Evolutionary conservation across 1,140 invertebrate genomes (phyloP).

Genomic region (Scaptomyza pallida): DNA sequence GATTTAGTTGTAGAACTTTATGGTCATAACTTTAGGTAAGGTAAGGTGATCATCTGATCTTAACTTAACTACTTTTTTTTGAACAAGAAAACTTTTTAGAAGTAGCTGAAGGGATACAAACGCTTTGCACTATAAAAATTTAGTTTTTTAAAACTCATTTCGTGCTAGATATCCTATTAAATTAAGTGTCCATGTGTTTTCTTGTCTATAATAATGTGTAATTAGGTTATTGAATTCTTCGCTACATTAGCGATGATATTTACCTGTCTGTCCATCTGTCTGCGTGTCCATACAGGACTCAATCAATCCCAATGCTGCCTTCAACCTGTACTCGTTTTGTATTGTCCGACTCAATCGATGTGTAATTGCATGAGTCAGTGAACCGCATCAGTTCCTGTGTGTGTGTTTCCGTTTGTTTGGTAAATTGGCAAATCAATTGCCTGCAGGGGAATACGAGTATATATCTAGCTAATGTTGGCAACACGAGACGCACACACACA

Average conservation of each 20-base stretch:
- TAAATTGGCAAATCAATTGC: slow-evolving; percentile 74
- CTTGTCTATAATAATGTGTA: background rate
- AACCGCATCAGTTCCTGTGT: slow-evolving; percentile 36
- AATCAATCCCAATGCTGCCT: background rate
- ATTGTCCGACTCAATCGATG: slow-evolving; percentile 31
- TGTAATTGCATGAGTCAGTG: slow-evolving; percentile 48
- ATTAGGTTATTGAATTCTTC: slow-evolving; percentile 5
- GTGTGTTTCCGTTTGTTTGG: slow-evolving; percentile 49
- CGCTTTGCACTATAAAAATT: no score
- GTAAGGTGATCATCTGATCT: no score
- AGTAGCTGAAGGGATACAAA: no score
- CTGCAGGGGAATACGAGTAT: slow-evolving; percentile 15
- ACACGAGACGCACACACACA: background rate
- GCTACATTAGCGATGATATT: background rate
- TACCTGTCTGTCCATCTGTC: slow-evolving; percentile 13
- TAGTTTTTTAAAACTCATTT: no score
- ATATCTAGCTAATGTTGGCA: slow-evolving; percentile 20
- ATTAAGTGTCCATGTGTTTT: background rate
- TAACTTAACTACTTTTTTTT: no score
- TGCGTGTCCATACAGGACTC: slow-evolving; percentile 1
- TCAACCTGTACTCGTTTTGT: background rate
- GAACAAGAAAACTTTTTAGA: no score
- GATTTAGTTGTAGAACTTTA: no score
- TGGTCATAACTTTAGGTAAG: no score
- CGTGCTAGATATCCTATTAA: no score